phyloP scores from a whole-genome alignment of 2,113 vertebrate species.

The Numida meleagris region DNA sequence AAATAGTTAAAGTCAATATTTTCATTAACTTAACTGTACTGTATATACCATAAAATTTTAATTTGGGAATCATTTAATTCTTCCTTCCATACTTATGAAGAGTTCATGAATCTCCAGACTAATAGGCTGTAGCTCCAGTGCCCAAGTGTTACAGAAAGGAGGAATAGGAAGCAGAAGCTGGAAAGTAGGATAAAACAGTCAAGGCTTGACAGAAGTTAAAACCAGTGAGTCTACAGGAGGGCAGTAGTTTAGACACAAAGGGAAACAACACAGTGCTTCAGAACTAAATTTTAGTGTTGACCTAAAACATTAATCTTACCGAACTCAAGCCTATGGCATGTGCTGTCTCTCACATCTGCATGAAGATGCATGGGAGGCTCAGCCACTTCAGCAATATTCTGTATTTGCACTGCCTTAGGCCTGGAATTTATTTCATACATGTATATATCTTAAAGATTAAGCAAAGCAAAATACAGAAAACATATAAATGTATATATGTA shows the following conservation, averaged over 20 bases:
- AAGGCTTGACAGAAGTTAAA: neutral
- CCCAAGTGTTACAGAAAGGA: neutral
- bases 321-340: neutral
- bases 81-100: fast-evolving
- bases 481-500: neutral
- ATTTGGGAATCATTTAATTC: neutral
- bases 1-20: neutral
- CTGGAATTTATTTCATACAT: neutral
- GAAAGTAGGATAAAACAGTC: neutral
- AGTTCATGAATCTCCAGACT: neutral
- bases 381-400: neutral
- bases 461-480: neutral
- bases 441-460: neutral
- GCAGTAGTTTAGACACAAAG: neutral
- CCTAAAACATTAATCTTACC: neutral
- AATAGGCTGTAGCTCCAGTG: neutral
- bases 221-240: neutral
- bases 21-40: neutral
- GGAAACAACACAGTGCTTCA: neutral
- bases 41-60: neutral
- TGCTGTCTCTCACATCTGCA: neutral
- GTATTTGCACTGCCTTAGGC: neutral
- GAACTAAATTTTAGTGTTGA: neutral
- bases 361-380: neutral
- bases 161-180: neutral